phyloP scores from a whole-genome alignment of 2,888 invertebrate species.

The Cantharis nigra region DNA sequence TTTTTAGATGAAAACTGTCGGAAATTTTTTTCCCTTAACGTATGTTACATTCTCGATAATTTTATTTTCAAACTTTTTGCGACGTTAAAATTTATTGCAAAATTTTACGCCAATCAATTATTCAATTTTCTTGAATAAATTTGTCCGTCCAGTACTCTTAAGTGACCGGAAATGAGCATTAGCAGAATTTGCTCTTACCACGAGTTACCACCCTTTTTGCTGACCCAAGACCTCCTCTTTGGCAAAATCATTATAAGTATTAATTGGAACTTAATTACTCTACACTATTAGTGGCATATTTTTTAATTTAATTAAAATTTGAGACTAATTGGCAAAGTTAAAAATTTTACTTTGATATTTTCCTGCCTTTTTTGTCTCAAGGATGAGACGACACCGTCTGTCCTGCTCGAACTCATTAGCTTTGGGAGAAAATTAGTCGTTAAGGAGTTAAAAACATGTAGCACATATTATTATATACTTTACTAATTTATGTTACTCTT shows the following conservation, averaged over 20 bases:
- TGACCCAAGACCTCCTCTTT: constrained; percentile 26
- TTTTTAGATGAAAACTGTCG: constrained; percentile 51
- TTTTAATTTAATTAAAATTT: constrained; percentile 62
- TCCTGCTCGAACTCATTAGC: constrained; percentile 53
- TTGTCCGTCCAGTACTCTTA: constrained; percentile 8
- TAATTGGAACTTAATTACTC: not conserved
- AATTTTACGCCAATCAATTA: not conserved
- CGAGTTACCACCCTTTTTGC: constrained; percentile 27
- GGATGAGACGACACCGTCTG: constrained; percentile 39
- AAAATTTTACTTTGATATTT: constrained; percentile 34
- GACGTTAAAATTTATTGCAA: not conserved
- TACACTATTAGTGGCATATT: not conserved
- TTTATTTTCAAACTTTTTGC: not conserved
- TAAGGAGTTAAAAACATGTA: constrained; percentile 45
- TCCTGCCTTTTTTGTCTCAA: constrained; percentile 29
- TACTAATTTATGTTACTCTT: constrained; percentile 28
- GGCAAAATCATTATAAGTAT: constrained; percentile 8
- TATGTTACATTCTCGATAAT: constrained; percentile 3
- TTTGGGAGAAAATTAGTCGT: constrained; percentile 60
- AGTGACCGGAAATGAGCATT: constrained; percentile 39
- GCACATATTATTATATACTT: constrained; percentile 27
- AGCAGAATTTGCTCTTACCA: constrained; percentile 30
- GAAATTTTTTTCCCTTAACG: constrained; percentile 43
- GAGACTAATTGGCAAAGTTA: constrained; percentile 63
- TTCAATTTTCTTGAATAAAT: not conserved